Conservation (phyloP, 2,113 vertebrate genomes). For the Madoqua kirkii region DNA sequence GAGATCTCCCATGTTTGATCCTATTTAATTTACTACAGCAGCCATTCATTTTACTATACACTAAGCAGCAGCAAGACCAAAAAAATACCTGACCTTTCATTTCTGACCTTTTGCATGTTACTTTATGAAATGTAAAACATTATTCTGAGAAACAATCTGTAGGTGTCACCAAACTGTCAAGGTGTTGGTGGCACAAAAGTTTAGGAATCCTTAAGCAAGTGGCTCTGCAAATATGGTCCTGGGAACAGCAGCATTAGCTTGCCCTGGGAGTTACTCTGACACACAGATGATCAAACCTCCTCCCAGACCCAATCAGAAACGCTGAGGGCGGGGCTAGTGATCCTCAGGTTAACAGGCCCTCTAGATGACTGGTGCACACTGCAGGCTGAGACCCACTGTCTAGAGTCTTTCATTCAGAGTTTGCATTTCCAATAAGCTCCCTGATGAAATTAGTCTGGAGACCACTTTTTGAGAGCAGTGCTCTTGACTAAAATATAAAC, state of each 20-base stretch:
- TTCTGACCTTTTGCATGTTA: background rate
- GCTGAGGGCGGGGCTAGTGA: no score
- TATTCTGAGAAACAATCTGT: background rate
- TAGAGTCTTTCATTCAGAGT: background rate
- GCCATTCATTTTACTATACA: background rate
- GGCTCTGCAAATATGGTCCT: background rate
- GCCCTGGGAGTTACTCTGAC: background rate
- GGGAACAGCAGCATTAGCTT: background rate
- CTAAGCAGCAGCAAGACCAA: background rate
- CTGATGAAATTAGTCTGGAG: background rate
- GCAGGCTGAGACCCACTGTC: background rate
- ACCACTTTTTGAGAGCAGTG: background rate
- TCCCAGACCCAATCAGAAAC: background rate
- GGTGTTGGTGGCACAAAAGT: background rate
- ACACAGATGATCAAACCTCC: background rate
- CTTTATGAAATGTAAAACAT: background rate
- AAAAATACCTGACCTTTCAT: background rate
- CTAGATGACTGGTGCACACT: background rate
- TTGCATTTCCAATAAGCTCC: background rate
- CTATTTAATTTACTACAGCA: background rate
- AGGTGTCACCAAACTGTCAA: background rate
- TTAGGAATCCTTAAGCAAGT: background rate
- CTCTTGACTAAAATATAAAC: background rate
- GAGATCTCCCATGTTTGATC: background rate
- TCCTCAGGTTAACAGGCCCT: background rate